A percentile compares a stretch with the other conserved stretches of the same genome.
Conservation (phyloP, 1,140 invertebrate genomes). For the Leucophenga varia region DNA sequence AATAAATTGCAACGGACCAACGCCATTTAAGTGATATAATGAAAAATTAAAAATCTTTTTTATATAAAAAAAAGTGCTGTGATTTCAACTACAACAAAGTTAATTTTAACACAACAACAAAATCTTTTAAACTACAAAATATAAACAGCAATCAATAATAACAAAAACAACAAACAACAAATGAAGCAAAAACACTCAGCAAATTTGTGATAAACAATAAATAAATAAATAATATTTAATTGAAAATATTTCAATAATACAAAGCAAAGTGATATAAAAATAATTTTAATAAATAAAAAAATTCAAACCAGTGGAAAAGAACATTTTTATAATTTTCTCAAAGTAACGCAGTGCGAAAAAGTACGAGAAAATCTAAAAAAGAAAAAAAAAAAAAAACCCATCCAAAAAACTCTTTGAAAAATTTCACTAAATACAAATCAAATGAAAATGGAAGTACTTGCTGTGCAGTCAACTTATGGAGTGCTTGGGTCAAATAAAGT, state of each 20-base stretch:
- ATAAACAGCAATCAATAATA: constrained; percentile 2
- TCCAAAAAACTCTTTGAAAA: constrained; percentile 19
- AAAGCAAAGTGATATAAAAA: constrained; percentile 51
- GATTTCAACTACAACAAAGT: constrained; percentile 48
- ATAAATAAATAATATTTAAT: constrained; percentile 9
- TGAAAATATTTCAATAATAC: constrained; percentile 9
- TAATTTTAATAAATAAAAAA: constrained; percentile 29
- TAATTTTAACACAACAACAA: constrained; percentile 29
- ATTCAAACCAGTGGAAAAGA: constrained; percentile 15
- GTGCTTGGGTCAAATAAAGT: constrained; percentile 50
- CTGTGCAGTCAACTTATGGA: constrained; percentile 44
- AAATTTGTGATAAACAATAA: constrained; percentile 5
- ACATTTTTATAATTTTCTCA: constrained; percentile 33
- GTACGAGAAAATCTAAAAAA: not conserved
- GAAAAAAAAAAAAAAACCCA: constrained; percentile 17
- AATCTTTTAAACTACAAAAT: constrained; percentile 33
- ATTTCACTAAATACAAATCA: constrained; percentile 22
- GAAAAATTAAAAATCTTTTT: constrained; percentile 23
- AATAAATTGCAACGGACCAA: constrained; percentile 55
- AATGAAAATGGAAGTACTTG: constrained; percentile 57
- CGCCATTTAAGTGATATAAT: constrained; percentile 53
- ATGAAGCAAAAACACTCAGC: not conserved
- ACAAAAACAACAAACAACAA: constrained; percentile 18
- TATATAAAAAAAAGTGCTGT: constrained; percentile 48
- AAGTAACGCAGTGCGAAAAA: constrained; percentile 12